These are phyloP conservation scores for Polydrusus tereticollis DNA, from an alignment of 2,888 invertebrate genomes.

Conservation along the genomic window DNA sequence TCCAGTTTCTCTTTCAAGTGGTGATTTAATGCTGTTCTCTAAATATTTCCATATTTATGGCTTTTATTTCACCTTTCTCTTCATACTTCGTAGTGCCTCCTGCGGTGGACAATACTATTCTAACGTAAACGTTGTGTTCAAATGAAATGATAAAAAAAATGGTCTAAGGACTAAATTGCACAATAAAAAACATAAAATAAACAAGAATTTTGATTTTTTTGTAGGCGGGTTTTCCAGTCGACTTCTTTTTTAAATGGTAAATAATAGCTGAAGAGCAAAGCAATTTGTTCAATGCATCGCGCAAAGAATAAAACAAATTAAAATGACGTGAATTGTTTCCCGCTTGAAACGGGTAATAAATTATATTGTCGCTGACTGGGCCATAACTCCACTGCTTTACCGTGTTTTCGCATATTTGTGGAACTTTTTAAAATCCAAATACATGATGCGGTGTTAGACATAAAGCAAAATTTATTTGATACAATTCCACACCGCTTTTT, in stretches of 20 bases:
- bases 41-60: too few relatives aligned
- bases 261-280: background rate
- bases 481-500: background rate
- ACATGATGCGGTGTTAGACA: background rate
- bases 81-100: too few relatives aligned
- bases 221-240: too few relatives aligned
- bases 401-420: background rate
- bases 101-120: too few relatives aligned
- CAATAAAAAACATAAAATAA: too few relatives aligned
- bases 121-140: too few relatives aligned
- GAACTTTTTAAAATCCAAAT: background rate
- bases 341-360: background rate
- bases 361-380: background rate
- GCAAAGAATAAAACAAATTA: slow-evolving; percentile 3
- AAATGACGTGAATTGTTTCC: background rate
- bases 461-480: background rate
- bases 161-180: too few relatives aligned
- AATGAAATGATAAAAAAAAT: too few relatives aligned
- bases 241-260: background rate
- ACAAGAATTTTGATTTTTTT: too few relatives aligned
- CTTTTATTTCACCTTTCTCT: too few relatives aligned
- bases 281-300: background rate
- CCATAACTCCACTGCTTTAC: background rate
- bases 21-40: too few relatives aligned
- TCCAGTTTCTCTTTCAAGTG: too few relatives aligned